phyloP scores from a whole-genome alignment of 2,888 invertebrate species.

The Idaea dimidiata region DNA sequence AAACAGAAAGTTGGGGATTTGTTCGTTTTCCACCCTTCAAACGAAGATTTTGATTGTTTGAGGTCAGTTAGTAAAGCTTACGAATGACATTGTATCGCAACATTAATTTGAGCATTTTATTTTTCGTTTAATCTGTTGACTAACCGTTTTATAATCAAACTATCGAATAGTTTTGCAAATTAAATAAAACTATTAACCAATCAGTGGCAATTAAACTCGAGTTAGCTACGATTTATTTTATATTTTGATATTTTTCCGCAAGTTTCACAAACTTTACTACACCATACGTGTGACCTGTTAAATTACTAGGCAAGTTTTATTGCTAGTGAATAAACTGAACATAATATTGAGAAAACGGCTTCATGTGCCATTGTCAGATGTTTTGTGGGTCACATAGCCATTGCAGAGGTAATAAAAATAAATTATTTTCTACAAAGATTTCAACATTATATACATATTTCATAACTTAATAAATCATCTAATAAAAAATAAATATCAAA shows the following conservation, averaged over 20 bases:
- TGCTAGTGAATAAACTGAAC: not conserved
- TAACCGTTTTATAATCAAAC: not conserved
- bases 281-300: not conserved
- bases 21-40: not conserved
- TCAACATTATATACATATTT: not conserved
- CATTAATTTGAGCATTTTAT: not conserved
- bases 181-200: not conserved
- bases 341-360: not conserved
- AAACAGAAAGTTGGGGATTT: not conserved
- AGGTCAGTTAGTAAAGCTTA: not conserved
- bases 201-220: not conserved
- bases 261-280: not conserved
- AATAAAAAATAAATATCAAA: no score
- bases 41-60: not conserved
- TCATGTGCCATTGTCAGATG: not conserved
- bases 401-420: not conserved
- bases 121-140: not conserved
- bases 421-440: not conserved
- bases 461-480: not conserved
- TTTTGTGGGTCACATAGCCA: constrained; percentile 3
- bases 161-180: not conserved
- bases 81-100: no score
- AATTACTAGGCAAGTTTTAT: not conserved
- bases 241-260: no score
- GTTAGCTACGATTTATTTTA: not conserved